Conservation (phyloP, 1,140 invertebrate species). For the Pogonognathellus flavescens region DNA sequence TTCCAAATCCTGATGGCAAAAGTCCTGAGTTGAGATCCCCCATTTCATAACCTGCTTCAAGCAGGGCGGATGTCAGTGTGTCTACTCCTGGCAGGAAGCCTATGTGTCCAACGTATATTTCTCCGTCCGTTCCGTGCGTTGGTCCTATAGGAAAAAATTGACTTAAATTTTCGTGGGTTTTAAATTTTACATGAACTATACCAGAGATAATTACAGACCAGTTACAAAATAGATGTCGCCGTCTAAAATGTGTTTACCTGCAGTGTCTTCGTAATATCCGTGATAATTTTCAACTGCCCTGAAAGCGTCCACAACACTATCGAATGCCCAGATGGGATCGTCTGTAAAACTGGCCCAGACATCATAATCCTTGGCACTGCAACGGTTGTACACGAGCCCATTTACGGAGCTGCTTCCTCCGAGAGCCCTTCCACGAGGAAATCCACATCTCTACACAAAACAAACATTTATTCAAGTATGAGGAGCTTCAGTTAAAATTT, state of each 20-base stretch:
- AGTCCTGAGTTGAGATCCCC: constrained; percentile 26
- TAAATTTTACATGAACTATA: constrained; percentile 66
- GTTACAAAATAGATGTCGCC: background rate
- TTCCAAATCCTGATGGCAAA: constrained; percentile 14
- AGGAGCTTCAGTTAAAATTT: background rate
- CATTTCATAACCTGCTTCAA: constrained; percentile 28
- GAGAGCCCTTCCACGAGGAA: constrained; percentile 69
- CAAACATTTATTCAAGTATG: background rate
- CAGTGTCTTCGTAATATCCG: constrained; percentile 46
- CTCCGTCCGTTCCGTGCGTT: constrained; percentile 51
- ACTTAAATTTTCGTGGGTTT: background rate
- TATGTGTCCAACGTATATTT: constrained; percentile 21
- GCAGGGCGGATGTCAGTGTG: constrained; percentile 9
- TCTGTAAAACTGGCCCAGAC: constrained; percentile 85
- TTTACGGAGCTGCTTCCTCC: constrained; percentile 78
- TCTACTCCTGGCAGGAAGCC: constrained; percentile 11
- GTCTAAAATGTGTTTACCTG: background rate
- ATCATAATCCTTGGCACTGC: constrained; percentile 85
- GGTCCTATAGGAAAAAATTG: background rate
- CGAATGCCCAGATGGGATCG: constrained; percentile 89
- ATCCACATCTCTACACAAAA: background rate
- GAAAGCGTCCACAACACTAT: constrained; percentile 80
- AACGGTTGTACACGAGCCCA: constrained; percentile 80
- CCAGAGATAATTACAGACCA: background rate
- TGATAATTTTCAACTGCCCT: constrained; percentile 73